These are phyloP conservation scores for Cichladusa arquata DNA, from an alignment of 2,113 vertebrate species.

Conservation along the genomic window DNA sequence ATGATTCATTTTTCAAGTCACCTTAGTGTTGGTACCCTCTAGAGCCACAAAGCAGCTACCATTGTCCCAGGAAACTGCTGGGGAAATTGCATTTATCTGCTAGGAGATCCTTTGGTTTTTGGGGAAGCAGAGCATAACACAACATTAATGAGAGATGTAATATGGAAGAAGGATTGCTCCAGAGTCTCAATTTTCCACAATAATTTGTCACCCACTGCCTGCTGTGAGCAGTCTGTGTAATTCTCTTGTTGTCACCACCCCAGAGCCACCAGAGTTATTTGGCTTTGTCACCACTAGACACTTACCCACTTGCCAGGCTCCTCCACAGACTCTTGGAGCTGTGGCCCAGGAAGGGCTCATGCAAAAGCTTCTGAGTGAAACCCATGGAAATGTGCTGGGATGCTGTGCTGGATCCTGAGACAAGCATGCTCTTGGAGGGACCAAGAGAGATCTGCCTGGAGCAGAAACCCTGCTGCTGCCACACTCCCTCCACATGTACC, in stretches of 20 bases:
- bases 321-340: background rate
- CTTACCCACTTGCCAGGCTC: background rate
- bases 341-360: background rate
- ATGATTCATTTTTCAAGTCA: background rate
- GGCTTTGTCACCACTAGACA: no score
- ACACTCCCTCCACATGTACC: background rate
- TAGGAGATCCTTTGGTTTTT: background rate
- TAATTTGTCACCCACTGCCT: background rate
- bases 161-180: background rate
- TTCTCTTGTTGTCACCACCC: background rate
- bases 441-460: accelerated
- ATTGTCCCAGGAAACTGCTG: background rate
- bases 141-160: background rate
- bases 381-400: accelerated
- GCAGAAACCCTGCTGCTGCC: background rate
- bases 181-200: background rate
- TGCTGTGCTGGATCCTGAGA: accelerated
- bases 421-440: background rate
- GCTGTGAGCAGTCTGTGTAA: background rate
- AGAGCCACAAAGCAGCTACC: background rate
- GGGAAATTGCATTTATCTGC: background rate
- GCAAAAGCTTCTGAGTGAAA: background rate
- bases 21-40: no score
- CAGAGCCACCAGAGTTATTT: background rate
- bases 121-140: background rate